phyloP scores from a whole-genome alignment of 2,797 vertebrate species.

The Graptemys geographica region DNA sequence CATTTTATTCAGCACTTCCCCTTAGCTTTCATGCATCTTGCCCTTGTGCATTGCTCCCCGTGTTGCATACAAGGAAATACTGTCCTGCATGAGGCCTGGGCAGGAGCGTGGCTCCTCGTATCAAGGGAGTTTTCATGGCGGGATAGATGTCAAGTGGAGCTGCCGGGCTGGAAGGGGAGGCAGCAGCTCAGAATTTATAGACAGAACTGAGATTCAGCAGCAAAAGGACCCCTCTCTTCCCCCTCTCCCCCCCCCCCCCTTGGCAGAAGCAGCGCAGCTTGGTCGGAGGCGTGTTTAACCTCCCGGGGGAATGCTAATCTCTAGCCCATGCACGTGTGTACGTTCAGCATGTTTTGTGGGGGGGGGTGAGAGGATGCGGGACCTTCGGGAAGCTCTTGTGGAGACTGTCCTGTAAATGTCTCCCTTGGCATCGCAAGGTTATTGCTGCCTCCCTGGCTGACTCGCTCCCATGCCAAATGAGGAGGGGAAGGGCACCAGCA shows the following conservation, averaged over 20 bases:
- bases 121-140: conserved; percentile 1
- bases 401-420: too few relatives aligned
- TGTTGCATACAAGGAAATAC: conserved; percentile 13
- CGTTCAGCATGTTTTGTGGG: background rate
- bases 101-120: background rate
- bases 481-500: background rate
- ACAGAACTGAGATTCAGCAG: background rate
- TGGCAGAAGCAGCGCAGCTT: background rate
- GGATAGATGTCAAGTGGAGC: background rate
- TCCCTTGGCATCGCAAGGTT: too few relatives aligned
- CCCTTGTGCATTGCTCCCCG: conserved; percentile 18
- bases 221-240: background rate
- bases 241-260: rapidly evolving
- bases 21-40: conserved; percentile 33
- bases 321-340: background rate
- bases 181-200: rapidly evolving
- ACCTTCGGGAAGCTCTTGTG: too few relatives aligned
- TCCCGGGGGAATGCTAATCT: background rate
- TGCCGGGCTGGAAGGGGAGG: background rate
- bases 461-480: background rate
- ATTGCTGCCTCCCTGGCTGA: too few relatives aligned
- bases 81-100: conserved; percentile 35
- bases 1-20: conserved; percentile 25
- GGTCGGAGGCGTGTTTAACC: background rate
- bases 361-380: too few relatives aligned